Base-by-base conservation (phyloP, 2,888 invertebrate genomes). In the Apocheima hispidaria region DNA sequence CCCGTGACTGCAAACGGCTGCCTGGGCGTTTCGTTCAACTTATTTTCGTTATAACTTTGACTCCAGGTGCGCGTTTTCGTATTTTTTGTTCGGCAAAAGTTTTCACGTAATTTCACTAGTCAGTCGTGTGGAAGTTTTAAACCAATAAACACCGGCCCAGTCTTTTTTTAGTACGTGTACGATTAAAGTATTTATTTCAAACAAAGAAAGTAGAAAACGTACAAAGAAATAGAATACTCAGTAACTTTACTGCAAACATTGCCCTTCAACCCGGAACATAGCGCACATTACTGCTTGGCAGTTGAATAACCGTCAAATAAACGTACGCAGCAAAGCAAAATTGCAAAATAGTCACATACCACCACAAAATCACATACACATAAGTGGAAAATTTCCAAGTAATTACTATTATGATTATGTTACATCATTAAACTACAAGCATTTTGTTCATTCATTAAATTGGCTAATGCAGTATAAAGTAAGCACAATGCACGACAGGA, bases 401-500 rank as follows among this genome's bases (percentile, higher is more conserved):
- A 1, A 23, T 21, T 14, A 10, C 14, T 16, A 35, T 9, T 10
- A n/a, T 0, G 4, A 35, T 35, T 9, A 10, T 1, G 2, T 12
- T 28, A 40, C 12, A 49, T 18, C 40, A 38, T 2, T 38, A 43
- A 9, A 49, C 41, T 44, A 10, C 20, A 41, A 4, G 33, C 20
- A 35, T 23, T 21, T n/a, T 21, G 48, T 54, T 52, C 46, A 54
- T 61, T 59, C 56, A 61, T 70, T 69, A 73, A 71, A 75, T 81
- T 82, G 79, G 79, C 77, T 85, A 87, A 86, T 85, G 84, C 77
- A 84, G 84, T 87, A 84, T 86, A 88, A 88, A 87, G 83, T 84
- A 87, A 88, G 90, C 88, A 83, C 79, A 84, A 83, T 81, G 75
- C 70, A 66, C 70, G 63, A 74, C 90, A 89, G 91, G 91, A 91